These are phyloP conservation scores for Neotragus pygmaeus DNA, from an alignment of 2,113 vertebrate genomes.

Conservation along the genomic window DNA sequence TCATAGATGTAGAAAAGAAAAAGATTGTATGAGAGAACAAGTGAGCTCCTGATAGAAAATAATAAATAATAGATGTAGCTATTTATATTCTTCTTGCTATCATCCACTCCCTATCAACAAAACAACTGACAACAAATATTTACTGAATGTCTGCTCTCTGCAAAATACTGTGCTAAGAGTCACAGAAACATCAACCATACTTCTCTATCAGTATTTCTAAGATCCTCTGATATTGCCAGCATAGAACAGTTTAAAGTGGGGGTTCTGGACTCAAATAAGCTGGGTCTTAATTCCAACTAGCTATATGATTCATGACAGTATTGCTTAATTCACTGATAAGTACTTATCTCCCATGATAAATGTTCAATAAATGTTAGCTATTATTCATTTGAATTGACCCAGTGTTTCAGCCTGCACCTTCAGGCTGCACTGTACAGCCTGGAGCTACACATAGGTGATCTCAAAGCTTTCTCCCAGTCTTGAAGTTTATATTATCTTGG, in stretches of 20 bases:
- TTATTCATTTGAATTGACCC: background rate
- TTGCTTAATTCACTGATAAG: background rate
- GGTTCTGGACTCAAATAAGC: background rate
- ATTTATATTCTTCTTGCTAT: background rate
- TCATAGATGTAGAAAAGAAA: background rate
- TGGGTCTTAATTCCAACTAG: background rate
- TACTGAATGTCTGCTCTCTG: background rate
- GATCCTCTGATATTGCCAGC: background rate
- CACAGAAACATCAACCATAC: background rate
- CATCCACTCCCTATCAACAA: background rate
- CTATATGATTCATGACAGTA: background rate
- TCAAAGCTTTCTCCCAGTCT: constrained; percentile 2
- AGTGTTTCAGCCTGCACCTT: background rate
- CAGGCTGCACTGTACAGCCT: no score
- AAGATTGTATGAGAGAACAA: background rate
- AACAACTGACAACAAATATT: background rate
- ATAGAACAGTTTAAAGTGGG: background rate
- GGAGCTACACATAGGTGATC: background rate
- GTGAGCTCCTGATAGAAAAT: constrained; percentile 5
- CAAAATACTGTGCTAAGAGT: background rate
- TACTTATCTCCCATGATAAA: background rate
- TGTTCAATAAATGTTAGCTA: background rate
- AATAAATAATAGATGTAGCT: constrained; percentile 7
- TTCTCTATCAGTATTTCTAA: background rate
- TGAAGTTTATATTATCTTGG: background rate